Conservation (phyloP, 2,888 invertebrate genomes). For the Scaptomyza polygonia region DNA sequence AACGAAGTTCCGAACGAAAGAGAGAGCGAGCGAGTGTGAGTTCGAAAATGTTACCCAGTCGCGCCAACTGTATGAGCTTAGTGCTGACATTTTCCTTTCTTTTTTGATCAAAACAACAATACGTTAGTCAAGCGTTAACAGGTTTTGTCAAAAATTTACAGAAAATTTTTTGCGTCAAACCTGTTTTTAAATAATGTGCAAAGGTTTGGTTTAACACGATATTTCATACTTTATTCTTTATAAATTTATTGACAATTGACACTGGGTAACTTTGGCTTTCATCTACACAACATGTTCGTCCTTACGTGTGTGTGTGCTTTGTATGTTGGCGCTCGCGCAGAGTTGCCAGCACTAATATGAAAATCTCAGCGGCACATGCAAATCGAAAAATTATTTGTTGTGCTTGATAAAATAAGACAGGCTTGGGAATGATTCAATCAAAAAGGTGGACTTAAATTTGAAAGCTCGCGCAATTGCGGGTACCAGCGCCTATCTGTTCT, state of each 20-base stretch:
- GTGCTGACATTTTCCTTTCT: constrained; percentile 15
- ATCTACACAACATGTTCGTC: constrained; percentile 14
- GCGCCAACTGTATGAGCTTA: constrained; percentile 17
- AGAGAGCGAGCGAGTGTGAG: constrained; percentile 61
- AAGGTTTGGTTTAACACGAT: neutral
- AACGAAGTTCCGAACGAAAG: constrained; percentile 60
- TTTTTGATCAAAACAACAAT: constrained; percentile 4
- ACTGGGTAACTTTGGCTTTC: constrained; percentile 37
- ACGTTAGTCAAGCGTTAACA: neutral
- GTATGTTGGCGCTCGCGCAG: constrained; percentile 64
- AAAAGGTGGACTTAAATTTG: no score
- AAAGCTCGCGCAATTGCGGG: no score
- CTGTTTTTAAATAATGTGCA: neutral
- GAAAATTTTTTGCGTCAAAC: neutral
- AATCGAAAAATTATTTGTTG: constrained; percentile 46
- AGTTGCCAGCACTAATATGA: constrained; percentile 62
- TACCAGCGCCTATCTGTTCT: no score
- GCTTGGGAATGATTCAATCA: constrained; percentile 16
- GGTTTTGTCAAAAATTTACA: neutral
- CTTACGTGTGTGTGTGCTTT: constrained; percentile 35
- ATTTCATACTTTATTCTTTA: neutral
- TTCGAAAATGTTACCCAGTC: constrained; percentile 53
- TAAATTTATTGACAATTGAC: constrained; percentile 13
- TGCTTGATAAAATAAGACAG: constrained; percentile 40
- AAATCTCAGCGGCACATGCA: constrained; percentile 43